A percentile compares a stretch with the other conserved stretches of the same genome.
Evolutionary conservation across 2,797 vertebrate genomes (phyloP).

Genomic region (Gymnoscopelus microlampas): DNA sequence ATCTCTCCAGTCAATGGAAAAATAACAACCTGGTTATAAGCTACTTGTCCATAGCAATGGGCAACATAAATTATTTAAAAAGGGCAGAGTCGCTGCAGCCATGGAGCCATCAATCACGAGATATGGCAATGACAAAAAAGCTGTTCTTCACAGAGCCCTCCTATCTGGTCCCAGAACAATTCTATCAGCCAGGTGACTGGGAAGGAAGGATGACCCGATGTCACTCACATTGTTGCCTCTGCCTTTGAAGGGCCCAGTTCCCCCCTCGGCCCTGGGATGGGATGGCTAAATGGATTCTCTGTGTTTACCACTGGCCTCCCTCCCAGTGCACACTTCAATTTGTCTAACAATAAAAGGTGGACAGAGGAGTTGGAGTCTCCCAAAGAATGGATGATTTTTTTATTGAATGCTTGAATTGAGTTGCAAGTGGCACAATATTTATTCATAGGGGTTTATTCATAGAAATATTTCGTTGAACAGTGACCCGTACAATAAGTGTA

Average conservation of each 20-base stretch:
- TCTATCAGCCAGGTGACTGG: constrained; percentile 97
- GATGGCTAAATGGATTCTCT: constrained; percentile 95
- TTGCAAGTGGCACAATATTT: constrained; percentile 84
- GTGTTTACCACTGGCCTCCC: constrained; percentile 88
- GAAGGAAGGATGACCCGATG: constrained; percentile 92
- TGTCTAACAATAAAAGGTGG: constrained; percentile 94
- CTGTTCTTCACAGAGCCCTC: constrained; percentile 89
- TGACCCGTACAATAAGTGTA: constrained; percentile 75
- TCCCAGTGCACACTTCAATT: constrained; percentile 92
- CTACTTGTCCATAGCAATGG: constrained; percentile 95
- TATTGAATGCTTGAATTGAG: constrained; percentile 91
- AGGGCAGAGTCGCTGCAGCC: constrained; percentile 98
- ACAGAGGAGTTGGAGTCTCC: constrained; percentile 88
- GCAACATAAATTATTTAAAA: constrained; percentile 99
- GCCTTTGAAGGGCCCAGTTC: constrained; percentile 92
- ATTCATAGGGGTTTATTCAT: constrained; percentile 83
- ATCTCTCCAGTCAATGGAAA: constrained; percentile 96
- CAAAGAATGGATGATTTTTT: constrained; percentile 95
- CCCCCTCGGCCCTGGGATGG: constrained; percentile 90
- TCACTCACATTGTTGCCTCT: constrained; percentile 96
- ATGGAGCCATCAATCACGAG: constrained; percentile 99
- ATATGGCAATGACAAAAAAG: constrained; percentile 98
- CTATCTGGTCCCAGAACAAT: constrained; percentile 94
- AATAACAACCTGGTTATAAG: constrained; percentile 99
- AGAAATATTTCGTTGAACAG: constrained; percentile 75